Base-by-base conservation (phyloP, 2,888 invertebrate genomes). In the Cynaeus angustus region DNA sequence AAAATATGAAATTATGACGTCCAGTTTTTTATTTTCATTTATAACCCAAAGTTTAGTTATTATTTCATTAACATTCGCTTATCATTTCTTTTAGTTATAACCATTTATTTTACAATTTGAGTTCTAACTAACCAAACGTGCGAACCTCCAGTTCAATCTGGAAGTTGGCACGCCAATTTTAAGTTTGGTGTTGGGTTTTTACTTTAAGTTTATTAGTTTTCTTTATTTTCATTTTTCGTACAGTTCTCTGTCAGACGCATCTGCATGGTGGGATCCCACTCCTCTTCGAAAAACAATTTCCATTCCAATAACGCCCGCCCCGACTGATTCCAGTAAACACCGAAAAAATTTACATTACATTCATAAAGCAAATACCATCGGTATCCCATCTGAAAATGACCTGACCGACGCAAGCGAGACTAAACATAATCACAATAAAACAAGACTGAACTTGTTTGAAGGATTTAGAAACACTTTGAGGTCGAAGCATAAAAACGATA, bases 381-480 rank as follows among this genome's bases (percentile, higher is more conserved):
- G 89, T 81, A 86, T 89, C 72, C 89, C 89, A 2, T 86, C 88
- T 0, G 84, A 85, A 43, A 77, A 85, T 77, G 82, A 86, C 83
- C 81, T 87, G 74, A 83, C 48, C 69, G 86, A 88, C 85, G 41
- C 66, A n/a, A 69, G 68, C 21, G 77, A 78, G 50, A 69, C 86
- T 86, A 76, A 83, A 86, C 78, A 87, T 86, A 82, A 86, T 86
- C 77, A 77, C 73, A 77, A 76, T 41, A 76, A 79, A 68, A 75
- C 81, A 66, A 78, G 76, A 72, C 74, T 79, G 75, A 80, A 79
- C 65, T 87, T 90, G 78, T 88, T 91, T 79, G 89, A 90, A 77
- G 90, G 90, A 75, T 89, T 90, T 82, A 86, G 88, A 73, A 89
- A 88, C 82, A 89, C 90, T 4, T 83, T 90, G 73, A 86, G 88